Percentiles rank a stretch among this genome's conserved stretches.
These are phyloP conservation scores for Labroides dimidiatus DNA, from an alignment of 2,797 vertebrate genomes.

Conservation along the genomic window DNA sequence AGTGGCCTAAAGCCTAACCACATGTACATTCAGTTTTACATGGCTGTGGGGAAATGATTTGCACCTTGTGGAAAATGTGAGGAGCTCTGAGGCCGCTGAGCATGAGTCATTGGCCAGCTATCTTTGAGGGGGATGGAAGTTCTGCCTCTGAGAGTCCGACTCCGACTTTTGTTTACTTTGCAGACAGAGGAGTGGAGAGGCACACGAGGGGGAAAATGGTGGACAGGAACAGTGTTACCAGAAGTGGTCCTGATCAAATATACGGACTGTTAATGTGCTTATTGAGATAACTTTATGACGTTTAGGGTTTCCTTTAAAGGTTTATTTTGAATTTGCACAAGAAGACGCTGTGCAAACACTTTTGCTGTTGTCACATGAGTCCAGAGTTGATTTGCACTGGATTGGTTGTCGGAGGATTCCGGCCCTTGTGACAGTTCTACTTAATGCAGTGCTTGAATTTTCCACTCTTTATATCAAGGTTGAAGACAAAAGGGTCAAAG, in stretches of 20 bases:
- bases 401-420: neutral
- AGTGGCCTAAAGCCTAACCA: constrained; percentile 52
- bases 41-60: constrained; percentile 78
- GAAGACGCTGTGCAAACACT: neutral
- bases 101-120: constrained; percentile 85
- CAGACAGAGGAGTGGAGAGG: constrained; percentile 78
- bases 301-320: neutral
- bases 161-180: constrained; percentile 84
- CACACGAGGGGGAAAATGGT: constrained; percentile 67
- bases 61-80: constrained; percentile 84
- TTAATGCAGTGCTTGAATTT: neutral
- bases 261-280: neutral
- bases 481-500: too few species aligned
- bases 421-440: neutral
- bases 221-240: constrained; percentile 37
- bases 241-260: neutral
- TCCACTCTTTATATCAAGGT: too few species aligned
- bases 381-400: too few species aligned
- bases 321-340: neutral
- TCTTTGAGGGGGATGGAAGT: constrained; percentile 80
- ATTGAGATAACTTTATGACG: neutral
- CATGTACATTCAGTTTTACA: constrained; percentile 74
- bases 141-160: constrained; percentile 72
- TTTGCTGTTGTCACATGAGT: neutral
- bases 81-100: constrained; percentile 68